Percentiles rank a stretch among this genome's conserved stretches.
Conservation (phyloP, 2,888 invertebrate genomes). For the Leucoptera coffeella region DNA sequence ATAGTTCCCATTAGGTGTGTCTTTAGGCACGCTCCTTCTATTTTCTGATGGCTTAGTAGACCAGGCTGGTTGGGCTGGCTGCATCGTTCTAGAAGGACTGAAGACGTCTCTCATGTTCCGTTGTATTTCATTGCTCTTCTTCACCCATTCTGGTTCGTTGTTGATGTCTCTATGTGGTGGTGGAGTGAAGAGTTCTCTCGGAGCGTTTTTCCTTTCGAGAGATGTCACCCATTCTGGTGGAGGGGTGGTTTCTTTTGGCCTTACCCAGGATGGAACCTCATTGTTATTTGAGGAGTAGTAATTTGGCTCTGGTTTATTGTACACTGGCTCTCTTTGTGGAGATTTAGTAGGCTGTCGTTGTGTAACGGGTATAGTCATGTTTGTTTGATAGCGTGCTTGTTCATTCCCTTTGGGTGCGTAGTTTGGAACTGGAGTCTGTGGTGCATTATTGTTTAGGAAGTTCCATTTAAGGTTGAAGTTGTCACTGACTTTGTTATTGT, state of each 20-base stretch:
- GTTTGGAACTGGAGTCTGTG: too few relatives aligned
- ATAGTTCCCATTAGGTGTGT: conserved; percentile 27
- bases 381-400: conserved; percentile 35
- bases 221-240: conserved; percentile 42
- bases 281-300: conserved; percentile 41
- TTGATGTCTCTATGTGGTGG: conserved; percentile 21
- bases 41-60: conserved; percentile 40
- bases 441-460: too few relatives aligned
- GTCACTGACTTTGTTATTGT: too few relatives aligned
- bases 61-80: conserved; percentile 34
- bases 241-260: conserved; percentile 41
- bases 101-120: conserved; percentile 27
- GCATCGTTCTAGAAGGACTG: conserved; percentile 38
- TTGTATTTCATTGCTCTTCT: conserved; percentile 35
- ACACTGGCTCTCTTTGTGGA: conserved; percentile 33
- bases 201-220: conserved; percentile 25
- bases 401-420: too few relatives aligned
- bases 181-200: conserved; percentile 32
- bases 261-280: conserved; percentile 40
- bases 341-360: conserved; percentile 24
- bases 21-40: conserved; percentile 34
- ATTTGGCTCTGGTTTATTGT: conserved; percentile 38
- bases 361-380: conserved; percentile 42
- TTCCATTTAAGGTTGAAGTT: too few relatives aligned
- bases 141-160: conserved; percentile 40